phyloP scores from a whole-genome alignment of 2,888 invertebrate genomes.

The Drosophila lacicola region DNA sequence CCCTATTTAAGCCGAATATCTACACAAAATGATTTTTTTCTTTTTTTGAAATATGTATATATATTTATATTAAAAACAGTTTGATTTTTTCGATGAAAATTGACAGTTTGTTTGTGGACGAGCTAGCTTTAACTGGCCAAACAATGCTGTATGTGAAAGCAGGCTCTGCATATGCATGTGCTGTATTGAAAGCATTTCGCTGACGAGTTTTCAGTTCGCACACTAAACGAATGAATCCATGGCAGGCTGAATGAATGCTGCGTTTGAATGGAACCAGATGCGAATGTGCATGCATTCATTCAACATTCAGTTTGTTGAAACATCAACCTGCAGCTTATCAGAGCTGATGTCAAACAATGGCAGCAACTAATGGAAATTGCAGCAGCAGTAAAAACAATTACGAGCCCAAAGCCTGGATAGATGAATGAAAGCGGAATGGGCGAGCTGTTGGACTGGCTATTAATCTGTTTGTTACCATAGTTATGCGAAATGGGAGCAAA shows the following conservation, averaged over 20 bases:
- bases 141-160: conserved; percentile 14
- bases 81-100: conserved; percentile 1
- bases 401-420: background rate
- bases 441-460: conserved; percentile 5
- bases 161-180: background rate
- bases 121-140: conserved; percentile 13
- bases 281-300: conserved; percentile 23
- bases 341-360: conserved; percentile 42
- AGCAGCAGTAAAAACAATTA: conserved; percentile 24
- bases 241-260: conserved; percentile 28
- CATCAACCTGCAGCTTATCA: conserved; percentile 46
- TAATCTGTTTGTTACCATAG: conserved; percentile 43
- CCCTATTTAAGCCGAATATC: background rate
- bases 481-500: conserved; percentile 14
- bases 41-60: background rate
- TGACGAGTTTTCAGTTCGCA: conserved; percentile 10
- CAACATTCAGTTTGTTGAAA: conserved; percentile 23
- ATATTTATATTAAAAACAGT: background rate
- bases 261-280: conserved; percentile 37
- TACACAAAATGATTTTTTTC: background rate
- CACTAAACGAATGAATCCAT: conserved; percentile 28
- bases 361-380: conserved; percentile 54
- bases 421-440: background rate
- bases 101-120: conserved; percentile 9
- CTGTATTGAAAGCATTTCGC: conserved; percentile 25